A percentile compares a stretch with the other conserved stretches of the same genome.
Conservation (phyloP, 2,888 invertebrate species). For the Mylabris sibirica region DNA sequence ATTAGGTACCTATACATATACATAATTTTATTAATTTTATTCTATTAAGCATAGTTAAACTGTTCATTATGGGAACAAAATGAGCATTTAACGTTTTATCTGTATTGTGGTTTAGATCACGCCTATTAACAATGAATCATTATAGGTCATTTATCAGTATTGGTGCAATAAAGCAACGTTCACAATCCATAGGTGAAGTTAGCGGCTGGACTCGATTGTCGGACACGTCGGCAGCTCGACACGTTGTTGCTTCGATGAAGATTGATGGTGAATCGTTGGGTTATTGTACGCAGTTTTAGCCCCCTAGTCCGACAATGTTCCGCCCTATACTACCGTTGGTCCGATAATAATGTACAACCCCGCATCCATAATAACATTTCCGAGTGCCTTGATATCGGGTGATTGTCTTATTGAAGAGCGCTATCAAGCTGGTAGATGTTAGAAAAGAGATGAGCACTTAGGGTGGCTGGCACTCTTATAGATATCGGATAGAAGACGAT, state of each 20-base stretch:
- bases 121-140: constrained; percentile 57
- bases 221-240: constrained; percentile 45
- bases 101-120: constrained; percentile 45
- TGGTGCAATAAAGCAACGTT: constrained; percentile 56
- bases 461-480: constrained; percentile 47
- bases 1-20: too few relatives aligned
- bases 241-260: constrained; percentile 56
- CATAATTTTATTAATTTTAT: background rate
- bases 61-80: constrained; percentile 11
- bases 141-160: constrained; percentile 57
- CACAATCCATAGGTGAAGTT: constrained; percentile 36
- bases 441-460: constrained; percentile 49
- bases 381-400: constrained; percentile 44
- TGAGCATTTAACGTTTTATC: constrained; percentile 45
- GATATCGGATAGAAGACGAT: constrained; percentile 28
- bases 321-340: constrained; percentile 47
- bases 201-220: constrained; percentile 31
- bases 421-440: constrained; percentile 54
- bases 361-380: constrained; percentile 53
- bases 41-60: background rate
- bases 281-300: constrained; percentile 33
- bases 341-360: constrained; percentile 50
- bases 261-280: constrained; percentile 49
- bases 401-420: constrained; percentile 54
- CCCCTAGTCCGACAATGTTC: constrained; percentile 34